Base-by-base conservation (phyloP, 2,113 vertebrate genomes). In the Clarias magur region DNA sequence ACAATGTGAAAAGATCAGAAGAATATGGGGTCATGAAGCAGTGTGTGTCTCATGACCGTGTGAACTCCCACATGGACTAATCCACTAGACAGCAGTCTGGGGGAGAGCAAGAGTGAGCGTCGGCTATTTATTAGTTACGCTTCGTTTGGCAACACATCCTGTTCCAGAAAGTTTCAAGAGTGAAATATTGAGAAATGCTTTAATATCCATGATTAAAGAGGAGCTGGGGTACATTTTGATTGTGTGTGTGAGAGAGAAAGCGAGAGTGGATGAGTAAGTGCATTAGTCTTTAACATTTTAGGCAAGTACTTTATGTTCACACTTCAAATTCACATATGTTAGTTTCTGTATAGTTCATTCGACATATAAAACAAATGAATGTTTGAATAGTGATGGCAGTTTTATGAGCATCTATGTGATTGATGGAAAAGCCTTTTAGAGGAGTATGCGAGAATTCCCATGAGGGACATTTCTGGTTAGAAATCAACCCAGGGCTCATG, bases 61-160 rank as follows among this genome's bases (percentile, higher is more conserved):
- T 85, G 84, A 67, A 80, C 48, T 56, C 42, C 62, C 84, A 85
- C 42, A 62, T 56, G 73, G 63, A 73, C 85, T 65, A 12, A 54
- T 57, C n/a, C 85, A 68, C 53, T 86, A 60, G 85, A 70, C 53
- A 67, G 42, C 48, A 59, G 48, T 70, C 68, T 27, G 57, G 59
- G 13, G 38, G 76, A 79, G 30, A 27, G 48, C 25, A 25, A 65
- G 60, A 25, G 27, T 7, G 48, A 30, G 73, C 30, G 70, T 68
- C 75, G 85, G 81, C 86, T 90, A 92, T 92, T 91, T 87, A 88
- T 84, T 91, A 90, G 91, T 89, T 92, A 80, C 88, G 90, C 89
- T 92, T 88, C 83, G 90, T 93, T 92, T 93, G 93, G 91, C 92
- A 92, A 90, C 89, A 91, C 87, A 90, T 89, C 88, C 75, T 89